Base-by-base conservation (phyloP, 2,113 vertebrate species). In the Merops nubicus region DNA sequence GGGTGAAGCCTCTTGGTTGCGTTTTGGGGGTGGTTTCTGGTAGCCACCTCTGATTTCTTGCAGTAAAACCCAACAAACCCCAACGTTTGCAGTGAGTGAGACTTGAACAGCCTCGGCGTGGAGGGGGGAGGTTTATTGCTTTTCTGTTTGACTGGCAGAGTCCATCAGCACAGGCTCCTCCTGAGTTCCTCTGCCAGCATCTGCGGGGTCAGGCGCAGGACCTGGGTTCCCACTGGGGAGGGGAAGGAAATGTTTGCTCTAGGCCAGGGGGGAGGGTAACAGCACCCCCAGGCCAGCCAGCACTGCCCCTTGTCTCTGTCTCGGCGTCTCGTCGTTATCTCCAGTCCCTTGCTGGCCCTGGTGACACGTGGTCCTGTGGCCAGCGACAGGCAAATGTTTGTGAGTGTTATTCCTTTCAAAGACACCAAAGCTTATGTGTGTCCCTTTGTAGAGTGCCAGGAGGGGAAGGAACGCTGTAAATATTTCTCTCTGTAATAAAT, bases 71-170 rank as follows among this genome's bases (percentile, higher is more conserved):
- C 93, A 86, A 63, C 47, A 60, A 54, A 4, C 80, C 53, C 43
- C 36, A 3, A 67, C 93, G 98, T 98, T 98, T 98, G 98, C 96
- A 96, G 94, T 92, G 96, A 95, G 96, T 68, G 95, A 97, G 98
- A 97, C 98, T 98, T 98, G 97, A 98, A 98, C 29, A 96, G 86
- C 40, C 47, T 82, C 62, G 63, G 7, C 2, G 5, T 10, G 33
- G 91, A 25, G 51, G 73, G 80, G 62, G 60, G 48, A 21, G 88
- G 43, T 95, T 92, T 85, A 80, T 85, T 91, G 90, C 43, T 93
- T 73, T 53, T 45, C 93, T 94, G 82, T 73, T 78, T 54, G 89
- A 34, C 25, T 38, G 60, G 72, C 47, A 2, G 88, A 56, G 62
- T 12, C 21, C 34, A 60, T 70, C 19, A 22, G 93, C 69, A 36